These are phyloP conservation scores for Drosophila ogumai DNA, from an alignment of 1,140 invertebrate genomes.

Conservation along the genomic window DNA sequence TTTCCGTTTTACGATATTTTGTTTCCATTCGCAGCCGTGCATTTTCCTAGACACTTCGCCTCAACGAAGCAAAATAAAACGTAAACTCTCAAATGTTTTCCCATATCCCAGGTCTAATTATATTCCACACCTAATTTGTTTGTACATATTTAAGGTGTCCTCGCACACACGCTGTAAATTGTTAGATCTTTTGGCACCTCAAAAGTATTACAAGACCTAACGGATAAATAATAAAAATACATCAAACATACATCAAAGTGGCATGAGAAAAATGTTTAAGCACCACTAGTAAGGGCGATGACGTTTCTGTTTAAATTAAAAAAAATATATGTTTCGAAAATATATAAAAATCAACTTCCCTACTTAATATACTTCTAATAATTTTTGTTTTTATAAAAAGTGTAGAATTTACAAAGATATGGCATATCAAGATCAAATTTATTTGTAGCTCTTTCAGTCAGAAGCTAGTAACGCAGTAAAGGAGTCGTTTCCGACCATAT, in stretches of 20 bases:
- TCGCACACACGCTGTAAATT: not conserved
- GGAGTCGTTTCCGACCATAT: too few species aligned
- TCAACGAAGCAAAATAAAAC: slow-evolving; percentile 13
- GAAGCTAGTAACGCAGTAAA: too few species aligned
- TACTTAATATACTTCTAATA: too few species aligned
- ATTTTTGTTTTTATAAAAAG: too few species aligned
- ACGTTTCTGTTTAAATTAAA: not conserved
- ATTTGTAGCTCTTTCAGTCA: too few species aligned
- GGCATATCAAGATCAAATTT: too few species aligned
- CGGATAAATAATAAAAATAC: slow-evolving; percentile 8
- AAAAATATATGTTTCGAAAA: not conserved
- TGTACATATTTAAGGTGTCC: not conserved
- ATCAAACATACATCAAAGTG: slow-evolving; percentile 15
- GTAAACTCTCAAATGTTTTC: too few species aligned
- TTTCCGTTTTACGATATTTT: slow-evolving; percentile 82
- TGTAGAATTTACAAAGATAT: too few species aligned
- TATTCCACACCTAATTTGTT: slow-evolving; percentile 20
- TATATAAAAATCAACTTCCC: too few species aligned
- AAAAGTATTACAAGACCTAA: not conserved
- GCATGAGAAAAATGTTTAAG: not conserved
- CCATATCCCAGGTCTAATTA: slow-evolving; percentile 16
- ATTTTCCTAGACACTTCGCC: slow-evolving; percentile 40
- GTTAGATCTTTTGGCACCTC: slow-evolving; percentile 26
- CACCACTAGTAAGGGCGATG: too few species aligned
- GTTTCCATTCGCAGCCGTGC: slow-evolving; percentile 55